These are phyloP conservation scores for Pinna nobilis DNA, from an alignment of 1,140 invertebrate genomes.

Conservation along the genomic window DNA sequence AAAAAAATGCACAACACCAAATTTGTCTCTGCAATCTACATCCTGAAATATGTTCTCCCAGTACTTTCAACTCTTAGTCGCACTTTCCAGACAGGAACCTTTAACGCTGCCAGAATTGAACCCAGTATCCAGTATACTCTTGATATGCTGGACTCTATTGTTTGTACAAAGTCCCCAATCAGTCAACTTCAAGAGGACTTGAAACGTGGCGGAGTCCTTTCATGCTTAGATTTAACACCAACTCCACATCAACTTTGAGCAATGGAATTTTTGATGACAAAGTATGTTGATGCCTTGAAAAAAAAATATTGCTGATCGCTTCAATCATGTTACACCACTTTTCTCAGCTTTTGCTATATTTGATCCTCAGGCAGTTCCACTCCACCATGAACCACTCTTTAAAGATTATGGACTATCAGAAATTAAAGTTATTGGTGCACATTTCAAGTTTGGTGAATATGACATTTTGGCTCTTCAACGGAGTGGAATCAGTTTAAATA, in stretches of 20 bases:
- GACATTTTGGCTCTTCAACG: neutral
- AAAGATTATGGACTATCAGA: neutral
- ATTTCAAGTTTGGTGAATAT: neutral
- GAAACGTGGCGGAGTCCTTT: neutral
- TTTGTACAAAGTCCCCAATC: neutral
- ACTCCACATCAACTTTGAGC: neutral
- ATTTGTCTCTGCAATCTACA: too few species aligned
- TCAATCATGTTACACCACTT: neutral
- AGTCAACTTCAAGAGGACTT: neutral
- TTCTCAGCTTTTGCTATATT: neutral
- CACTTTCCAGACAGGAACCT: too few species aligned
- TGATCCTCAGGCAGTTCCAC: neutral
- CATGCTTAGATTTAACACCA: neutral
- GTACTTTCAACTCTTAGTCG: too few species aligned
- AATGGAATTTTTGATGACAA: neutral
- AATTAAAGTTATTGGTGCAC: neutral
- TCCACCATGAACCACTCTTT: neutral
- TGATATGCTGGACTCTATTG: slow-evolving; percentile 1
- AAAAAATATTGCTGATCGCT: neutral
- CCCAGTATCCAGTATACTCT: slow-evolving; percentile 8
- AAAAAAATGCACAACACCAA: too few species aligned
- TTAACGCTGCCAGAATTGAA: too few species aligned
- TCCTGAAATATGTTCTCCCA: too few species aligned
- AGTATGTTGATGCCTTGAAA: neutral
- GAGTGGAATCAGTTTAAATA: slow-evolving; percentile 18